phyloP scores from a whole-genome alignment of 2,888 invertebrate genomes.

The Glyphotaelius pellucidus region DNA sequence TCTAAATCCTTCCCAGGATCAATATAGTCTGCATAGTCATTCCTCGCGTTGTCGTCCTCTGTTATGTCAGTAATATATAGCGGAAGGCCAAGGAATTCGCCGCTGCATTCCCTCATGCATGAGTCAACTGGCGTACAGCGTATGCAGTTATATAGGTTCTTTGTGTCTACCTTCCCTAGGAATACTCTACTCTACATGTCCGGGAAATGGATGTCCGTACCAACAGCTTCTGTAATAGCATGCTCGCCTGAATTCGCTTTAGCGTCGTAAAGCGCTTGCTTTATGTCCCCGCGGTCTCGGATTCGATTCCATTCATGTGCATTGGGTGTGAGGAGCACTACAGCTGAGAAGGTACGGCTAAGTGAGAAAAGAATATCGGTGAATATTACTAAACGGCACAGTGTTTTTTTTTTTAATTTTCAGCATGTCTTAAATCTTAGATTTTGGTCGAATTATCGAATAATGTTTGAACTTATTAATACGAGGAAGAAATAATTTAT shows the following conservation, averaged over 20 bases:
- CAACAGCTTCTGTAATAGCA: conserved; percentile 2
- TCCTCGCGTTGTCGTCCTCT: not conserved
- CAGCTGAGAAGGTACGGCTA: not conserved
- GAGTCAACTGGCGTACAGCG: not conserved
- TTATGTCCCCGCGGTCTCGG: not conserved
- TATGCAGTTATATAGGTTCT: not conserved
- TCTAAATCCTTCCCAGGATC: conserved; percentile 21
- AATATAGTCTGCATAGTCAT: conserved; percentile 5
- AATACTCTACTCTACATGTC: conserved; percentile 2
- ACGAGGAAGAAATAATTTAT: too few species aligned
- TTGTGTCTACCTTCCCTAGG: not conserved
- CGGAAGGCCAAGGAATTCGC: not conserved
- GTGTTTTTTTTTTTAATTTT: not conserved
- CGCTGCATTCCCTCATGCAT: conserved; percentile 6
- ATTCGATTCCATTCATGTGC: not conserved
- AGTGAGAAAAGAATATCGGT: not conserved
- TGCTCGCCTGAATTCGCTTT: not conserved
- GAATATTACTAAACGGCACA: not conserved
- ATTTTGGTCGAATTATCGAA: not conserved
- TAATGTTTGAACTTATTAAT: not conserved
- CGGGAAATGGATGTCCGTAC: not conserved
- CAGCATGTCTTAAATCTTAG: not conserved
- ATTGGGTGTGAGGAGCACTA: not conserved
- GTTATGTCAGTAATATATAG: conserved; percentile 7
- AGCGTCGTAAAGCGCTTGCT: not conserved